phyloP scores from a whole-genome alignment of 1,140 invertebrate species.

The Bombyx mandarina region DNA sequence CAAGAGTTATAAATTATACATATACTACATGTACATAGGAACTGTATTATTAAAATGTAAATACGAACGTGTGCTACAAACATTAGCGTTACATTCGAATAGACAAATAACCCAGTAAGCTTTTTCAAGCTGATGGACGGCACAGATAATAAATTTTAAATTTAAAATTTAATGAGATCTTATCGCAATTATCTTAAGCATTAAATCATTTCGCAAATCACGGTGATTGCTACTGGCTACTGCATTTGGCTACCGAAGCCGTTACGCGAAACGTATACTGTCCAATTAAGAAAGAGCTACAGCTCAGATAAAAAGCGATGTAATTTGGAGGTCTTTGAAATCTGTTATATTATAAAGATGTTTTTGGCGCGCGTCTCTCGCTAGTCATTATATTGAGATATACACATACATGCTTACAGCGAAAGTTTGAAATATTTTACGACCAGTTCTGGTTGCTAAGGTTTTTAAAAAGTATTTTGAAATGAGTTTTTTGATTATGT shows the following conservation, averaged over 20 bases:
- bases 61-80: no score
- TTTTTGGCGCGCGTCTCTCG: constrained; percentile 64
- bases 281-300: constrained; percentile 1
- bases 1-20: no score
- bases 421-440: constrained; percentile 65
- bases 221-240: constrained; percentile 19
- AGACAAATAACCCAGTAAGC: no score
- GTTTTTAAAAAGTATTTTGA: no score
- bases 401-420: constrained; percentile 33
- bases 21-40: no score
- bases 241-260: constrained; percentile 23
- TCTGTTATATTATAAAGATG: constrained; percentile 16
- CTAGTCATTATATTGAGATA: constrained; percentile 48
- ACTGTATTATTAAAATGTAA: no score
- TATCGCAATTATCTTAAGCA: constrained; percentile 8
- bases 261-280: constrained; percentile 20
- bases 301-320: background rate
- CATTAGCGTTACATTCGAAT: no score
- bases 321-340: background rate
- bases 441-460: constrained; percentile 45
- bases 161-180: constrained; percentile 11
- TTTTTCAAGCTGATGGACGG: constrained; percentile 5
- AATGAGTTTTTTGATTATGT: background rate
- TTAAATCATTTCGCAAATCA: constrained; percentile 17
- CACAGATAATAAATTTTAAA: constrained; percentile 7